Percentiles rank a stretch among this genome's conserved stretches.
phyloP scores from a whole-genome alignment of 2,888 invertebrate genomes.

The Alsophila aescularia region DNA sequence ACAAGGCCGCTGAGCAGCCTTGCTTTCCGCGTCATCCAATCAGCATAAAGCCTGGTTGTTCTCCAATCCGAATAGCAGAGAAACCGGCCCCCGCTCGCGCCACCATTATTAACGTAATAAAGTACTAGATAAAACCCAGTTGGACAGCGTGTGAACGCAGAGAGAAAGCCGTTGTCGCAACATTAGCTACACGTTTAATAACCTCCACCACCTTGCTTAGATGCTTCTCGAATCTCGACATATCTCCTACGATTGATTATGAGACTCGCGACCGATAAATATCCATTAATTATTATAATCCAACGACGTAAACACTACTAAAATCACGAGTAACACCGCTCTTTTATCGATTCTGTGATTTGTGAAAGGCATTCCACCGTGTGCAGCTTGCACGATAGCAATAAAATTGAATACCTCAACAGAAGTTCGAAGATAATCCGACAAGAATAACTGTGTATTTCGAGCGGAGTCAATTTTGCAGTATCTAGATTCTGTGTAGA shows the following conservation, averaged over 20 bases:
- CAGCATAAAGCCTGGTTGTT: constrained; percentile 70
- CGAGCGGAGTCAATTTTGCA: constrained; percentile 48
- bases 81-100: constrained; percentile 77
- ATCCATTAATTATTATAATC: constrained; percentile 56
- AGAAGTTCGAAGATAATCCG: constrained; percentile 49
- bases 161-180: constrained; percentile 80
- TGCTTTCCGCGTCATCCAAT: constrained; percentile 80
- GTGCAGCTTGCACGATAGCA: constrained; percentile 30
- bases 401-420: constrained; percentile 44
- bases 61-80: constrained; percentile 68
- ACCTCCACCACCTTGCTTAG: constrained; percentile 60
- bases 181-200: constrained; percentile 66
- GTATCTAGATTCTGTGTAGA: constrained; percentile 52
- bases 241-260: constrained; percentile 58
- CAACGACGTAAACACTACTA: constrained; percentile 49
- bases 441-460: constrained; percentile 59
- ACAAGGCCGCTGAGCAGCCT: constrained; percentile 79
- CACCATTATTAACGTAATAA: constrained; percentile 80
- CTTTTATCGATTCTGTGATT: constrained; percentile 40
- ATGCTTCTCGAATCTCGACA: constrained; percentile 58
- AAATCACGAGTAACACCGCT: constrained; percentile 43
- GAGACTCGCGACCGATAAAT: constrained; percentile 50
- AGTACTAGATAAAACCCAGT: constrained; percentile 78
- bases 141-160: constrained; percentile 81
- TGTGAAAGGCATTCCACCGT: constrained; percentile 42